Evolutionary conservation across 2,797 vertebrate genomes (phyloP).

Genomic region (Xiphorhynchus erythropygius): DNA sequence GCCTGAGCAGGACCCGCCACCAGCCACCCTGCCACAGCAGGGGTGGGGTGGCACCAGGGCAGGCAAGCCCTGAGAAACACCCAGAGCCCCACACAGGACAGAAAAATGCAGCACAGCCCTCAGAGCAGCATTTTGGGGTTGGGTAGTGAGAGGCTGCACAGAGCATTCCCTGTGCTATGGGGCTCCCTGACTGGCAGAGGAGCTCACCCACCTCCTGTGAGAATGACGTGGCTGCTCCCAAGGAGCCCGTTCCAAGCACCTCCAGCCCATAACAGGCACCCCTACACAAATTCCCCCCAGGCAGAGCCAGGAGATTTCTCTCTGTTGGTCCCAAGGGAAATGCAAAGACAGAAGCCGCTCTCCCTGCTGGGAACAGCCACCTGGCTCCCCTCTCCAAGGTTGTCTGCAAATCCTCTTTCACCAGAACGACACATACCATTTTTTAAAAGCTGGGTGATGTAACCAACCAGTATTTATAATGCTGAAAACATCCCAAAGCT

Average conservation of each 20-base stretch:
- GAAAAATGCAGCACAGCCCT: background rate
- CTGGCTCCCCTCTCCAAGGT: background rate
- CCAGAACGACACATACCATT: background rate
- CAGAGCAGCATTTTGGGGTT: background rate
- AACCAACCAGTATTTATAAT: slow-evolving; percentile 56
- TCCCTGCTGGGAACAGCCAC: background rate
- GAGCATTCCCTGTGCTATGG: rapidly evolving
- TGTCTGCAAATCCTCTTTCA: slow-evolving; percentile 11
- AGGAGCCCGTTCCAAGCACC: background rate
- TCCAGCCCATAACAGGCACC: background rate
- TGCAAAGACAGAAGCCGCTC: background rate
- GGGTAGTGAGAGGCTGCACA: rapidly evolving
- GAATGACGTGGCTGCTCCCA: background rate
- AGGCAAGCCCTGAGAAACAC: background rate
- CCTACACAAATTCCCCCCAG: background rate
- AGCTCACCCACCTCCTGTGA: background rate
- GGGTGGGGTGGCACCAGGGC: rapidly evolving
- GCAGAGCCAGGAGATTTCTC: background rate
- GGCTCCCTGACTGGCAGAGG: background rate
- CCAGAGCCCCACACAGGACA: background rate
- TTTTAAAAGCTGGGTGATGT: slow-evolving; percentile 54
- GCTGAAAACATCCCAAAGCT: slow-evolving; percentile 65
- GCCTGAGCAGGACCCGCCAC: background rate
- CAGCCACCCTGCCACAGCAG: background rate
- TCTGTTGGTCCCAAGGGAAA: background rate